Base-by-base conservation (phyloP, 1,140 invertebrate species). In the Drosophila seguyi region DNA sequence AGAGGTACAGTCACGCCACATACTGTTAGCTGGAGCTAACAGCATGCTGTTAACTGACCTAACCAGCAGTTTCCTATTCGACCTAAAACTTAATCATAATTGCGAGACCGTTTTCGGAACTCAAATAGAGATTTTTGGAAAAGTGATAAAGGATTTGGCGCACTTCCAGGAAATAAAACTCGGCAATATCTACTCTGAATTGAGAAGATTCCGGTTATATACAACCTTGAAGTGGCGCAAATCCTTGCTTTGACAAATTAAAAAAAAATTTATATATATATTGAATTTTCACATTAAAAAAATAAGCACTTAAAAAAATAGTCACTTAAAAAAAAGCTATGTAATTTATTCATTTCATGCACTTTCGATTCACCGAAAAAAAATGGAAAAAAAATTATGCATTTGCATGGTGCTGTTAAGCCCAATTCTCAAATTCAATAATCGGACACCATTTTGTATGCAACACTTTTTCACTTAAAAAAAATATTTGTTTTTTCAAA, bases 311-410 rank as follows among this genome's bases (percentile, higher is more conserved):
- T 48, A 10, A 60, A 44, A 61, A 63, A 75, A 78, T 36, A 34
- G 10, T 0, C 31, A 34, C 31, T 34, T 34, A 31, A 31, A 31
- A 31, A 31, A 31, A 31, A 10, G 7, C 16, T n/a, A n/a, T 31
- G 59, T 60, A 61, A 44, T 48, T 42, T 59, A 20, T 34, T 10
- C 34, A 47, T 71, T 65, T 75, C 16, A 57, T 73, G 58, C 75
- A 82, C 83, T 79, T 62, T 72, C 66, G 44, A 59, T 42, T 59
- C 69, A 73, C 69, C 53, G 42, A 79, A 84, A 84, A 82, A 82
- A 83, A 79, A 27, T n/a, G n/a, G n/a, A 1, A 16, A 60, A 79
- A 82, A 84, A 84, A 69, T 58, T 29, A 45, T 45, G 20, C 42
- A 60, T 66, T 38, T 14, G 45, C 52, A 56, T 42, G 42, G 39